These are phyloP conservation scores for Gryllus longicercus DNA, from an alignment of 2,888 invertebrate species.

Conservation along the genomic window DNA sequence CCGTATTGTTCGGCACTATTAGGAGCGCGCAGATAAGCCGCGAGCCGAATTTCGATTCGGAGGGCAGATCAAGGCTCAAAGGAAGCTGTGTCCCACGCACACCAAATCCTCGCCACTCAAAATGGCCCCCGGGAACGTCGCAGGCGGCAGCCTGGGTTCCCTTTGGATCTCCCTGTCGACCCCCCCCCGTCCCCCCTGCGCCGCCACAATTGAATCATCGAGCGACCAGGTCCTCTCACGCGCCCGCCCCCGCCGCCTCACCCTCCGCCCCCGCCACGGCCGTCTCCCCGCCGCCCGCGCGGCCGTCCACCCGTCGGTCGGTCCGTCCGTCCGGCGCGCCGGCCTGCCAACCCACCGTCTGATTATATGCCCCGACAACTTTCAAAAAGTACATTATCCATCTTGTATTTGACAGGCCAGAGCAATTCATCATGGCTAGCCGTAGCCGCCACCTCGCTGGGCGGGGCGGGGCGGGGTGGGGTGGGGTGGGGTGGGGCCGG, in stretches of 20 bases:
- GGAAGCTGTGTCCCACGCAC: not conserved
- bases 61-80: no score
- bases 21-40: not conserved
- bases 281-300: slow-evolving; percentile 37
- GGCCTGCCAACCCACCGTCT: not conserved
- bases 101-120: not conserved
- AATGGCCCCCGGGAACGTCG: not conserved
- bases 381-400: slow-evolving; percentile 40
- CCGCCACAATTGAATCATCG: slow-evolving; percentile 21
- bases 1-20: not conserved
- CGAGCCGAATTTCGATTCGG: not conserved
- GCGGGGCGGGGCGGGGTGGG: not conserved
- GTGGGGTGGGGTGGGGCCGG: no score
- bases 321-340: slow-evolving; percentile 21
- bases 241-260: slow-evolving; percentile 28
- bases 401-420: slow-evolving; percentile 50
- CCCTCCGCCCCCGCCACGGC: slow-evolving; percentile 39
- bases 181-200: slow-evolving; percentile 19
- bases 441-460: not conserved
- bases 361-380: slow-evolving; percentile 17
- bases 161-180: slow-evolving; percentile 4
- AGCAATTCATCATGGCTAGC: slow-evolving; percentile 49
- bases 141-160: not conserved
- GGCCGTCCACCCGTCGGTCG: slow-evolving; percentile 11
- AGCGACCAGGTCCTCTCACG: slow-evolving; percentile 18